Evolutionary conservation across 1,140 invertebrate species (phyloP), one percentile per base, ranked within the genome.

Genomic region (Drosophila saltans): DNA sequence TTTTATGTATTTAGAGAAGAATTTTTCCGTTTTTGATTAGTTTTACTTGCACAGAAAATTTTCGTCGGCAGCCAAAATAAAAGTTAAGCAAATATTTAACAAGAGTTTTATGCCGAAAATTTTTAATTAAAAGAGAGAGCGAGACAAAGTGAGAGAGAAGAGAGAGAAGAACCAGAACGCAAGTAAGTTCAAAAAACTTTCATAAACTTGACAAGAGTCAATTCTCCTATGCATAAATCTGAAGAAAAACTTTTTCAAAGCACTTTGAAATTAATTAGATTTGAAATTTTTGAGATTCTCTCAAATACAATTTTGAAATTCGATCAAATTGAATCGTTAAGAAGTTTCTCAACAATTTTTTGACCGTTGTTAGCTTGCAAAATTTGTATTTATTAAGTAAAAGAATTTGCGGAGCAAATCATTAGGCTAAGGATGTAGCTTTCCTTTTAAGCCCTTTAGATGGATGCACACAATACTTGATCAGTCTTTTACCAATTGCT

Each of bases 1-100:
- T 78, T 78, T 78, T 67, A 75, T 78, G 75, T 55, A 43, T 41
- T 52, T 52, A 52, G 45, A 52, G 8, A 52, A 26, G 21, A 24
- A 52, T 52, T 52, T 26, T 21, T 52, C 9, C 2, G 24, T 52
- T 45, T 77, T 77, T 77, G 75, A 77, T 77, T 77, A 77, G 75
- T 77, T 77, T 63, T 52, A 52, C 45, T 52, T 52, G 45, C 45
- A 52, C 24, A 24, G 45, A 26, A 48, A 48, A 36, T 36, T 48
- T 45, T 9, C 24, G 45, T 21, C 6, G 45, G 45, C 5, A 48
- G 16, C 45, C 24, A 48, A 21, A 48, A 48, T 48, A 48, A 48
- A 52, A 52, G 21, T 52, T 52, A 10, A 26, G 45, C 24, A 52
- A 52, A 52, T 52, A 26, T 52, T 52, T 52, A 52, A 52, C 45